A percentile compares a stretch with the other conserved stretches of the same genome.
Evolutionary conservation across 2,113 vertebrate genomes (phyloP).

Genomic region (Silurus meridionalis): DNA sequence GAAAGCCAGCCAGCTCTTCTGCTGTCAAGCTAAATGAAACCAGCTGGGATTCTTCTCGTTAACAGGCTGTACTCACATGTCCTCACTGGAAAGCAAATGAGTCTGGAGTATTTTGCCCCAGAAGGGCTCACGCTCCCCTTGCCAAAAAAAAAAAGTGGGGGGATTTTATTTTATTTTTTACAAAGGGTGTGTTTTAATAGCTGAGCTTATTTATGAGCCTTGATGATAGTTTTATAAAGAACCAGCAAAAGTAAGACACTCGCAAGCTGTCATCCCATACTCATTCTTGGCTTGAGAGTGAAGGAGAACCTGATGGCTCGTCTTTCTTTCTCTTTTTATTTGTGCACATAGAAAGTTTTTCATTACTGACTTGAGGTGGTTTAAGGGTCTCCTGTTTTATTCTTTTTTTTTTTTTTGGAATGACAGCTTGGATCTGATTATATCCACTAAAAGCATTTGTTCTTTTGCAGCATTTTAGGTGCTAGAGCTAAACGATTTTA

Average conservation of each 20-base stretch:
- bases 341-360: constrained; percentile 10
- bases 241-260: constrained; percentile 1
- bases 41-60: constrained; percentile 44
- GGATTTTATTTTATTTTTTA: not conserved
- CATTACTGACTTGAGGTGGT: not conserved
- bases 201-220: constrained; percentile 40
- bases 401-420: not conserved
- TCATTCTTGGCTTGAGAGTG: constrained; percentile 20
- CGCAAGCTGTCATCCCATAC: constrained; percentile 11
- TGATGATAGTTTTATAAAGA: constrained; percentile 42
- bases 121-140: not conserved
- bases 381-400: not conserved
- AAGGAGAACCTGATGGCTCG: not conserved
- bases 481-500: not conserved
- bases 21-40: constrained; percentile 46
- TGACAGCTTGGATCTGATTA: constrained; percentile 1
- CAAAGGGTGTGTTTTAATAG: constrained; percentile 32
- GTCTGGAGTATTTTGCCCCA: constrained; percentile 32
- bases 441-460: not conserved
- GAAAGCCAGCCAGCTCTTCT: constrained; percentile 40
- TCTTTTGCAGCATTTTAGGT: not conserved
- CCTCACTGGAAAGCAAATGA: constrained; percentile 41
- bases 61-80: constrained; percentile 39
- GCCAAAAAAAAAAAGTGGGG: constrained; percentile 36
- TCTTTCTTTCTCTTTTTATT: constrained; percentile 2